Evolutionary conservation across 2,797 vertebrate species (phyloP), one percentile per base, ranked within the genome.

Genomic region (Novumbra hubbsi): DNA sequence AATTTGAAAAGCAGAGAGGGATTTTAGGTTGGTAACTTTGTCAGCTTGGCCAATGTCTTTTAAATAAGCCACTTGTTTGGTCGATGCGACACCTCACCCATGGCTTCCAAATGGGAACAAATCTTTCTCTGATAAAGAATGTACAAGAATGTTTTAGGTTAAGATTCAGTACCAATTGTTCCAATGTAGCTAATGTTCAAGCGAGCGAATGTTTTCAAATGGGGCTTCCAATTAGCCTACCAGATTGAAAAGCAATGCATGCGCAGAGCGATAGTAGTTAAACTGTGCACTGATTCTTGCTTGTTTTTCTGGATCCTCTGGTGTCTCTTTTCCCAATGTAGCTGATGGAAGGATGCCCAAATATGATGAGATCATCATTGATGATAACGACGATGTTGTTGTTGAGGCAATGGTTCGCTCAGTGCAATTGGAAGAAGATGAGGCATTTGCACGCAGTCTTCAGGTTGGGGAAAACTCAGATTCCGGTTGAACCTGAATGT

Each of bases 341-440:
- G 76, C 73, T 6, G 68, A 67, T 21, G 68, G 60, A 65, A 65
- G 27, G 60, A 48, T 71, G 50, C 21, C 16, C 14, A 38, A 57
- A 49, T 55, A 48, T 52, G 76, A 80, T 4, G 89, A 90, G 77
- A 88, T 92, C 15, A n/a, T 92, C 45, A 87, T 94, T 81, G 91
- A 87, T 15, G 92, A 93, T 0, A 84, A 85, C 2, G 90, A 94
- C 0, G 91, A 91, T 64, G 81, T 75, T 21, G 21, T 71, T 2
- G 76, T 78, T 19, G 82, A 84, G 48, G 76, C 80, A 0, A 70
- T 62, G 17, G 88, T 93, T 5, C 90, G 89, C n/a, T 77, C 76
- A 0, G 77, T 80, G 12, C 93, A 95, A 81, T 24, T 89, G 87
- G 92, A 90, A 52, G 92, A 93, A 78, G 94, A 95, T 4, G 92